Base-by-base conservation (phyloP, 2,888 invertebrate species). In the Hydrotaea diabolus region DNA sequence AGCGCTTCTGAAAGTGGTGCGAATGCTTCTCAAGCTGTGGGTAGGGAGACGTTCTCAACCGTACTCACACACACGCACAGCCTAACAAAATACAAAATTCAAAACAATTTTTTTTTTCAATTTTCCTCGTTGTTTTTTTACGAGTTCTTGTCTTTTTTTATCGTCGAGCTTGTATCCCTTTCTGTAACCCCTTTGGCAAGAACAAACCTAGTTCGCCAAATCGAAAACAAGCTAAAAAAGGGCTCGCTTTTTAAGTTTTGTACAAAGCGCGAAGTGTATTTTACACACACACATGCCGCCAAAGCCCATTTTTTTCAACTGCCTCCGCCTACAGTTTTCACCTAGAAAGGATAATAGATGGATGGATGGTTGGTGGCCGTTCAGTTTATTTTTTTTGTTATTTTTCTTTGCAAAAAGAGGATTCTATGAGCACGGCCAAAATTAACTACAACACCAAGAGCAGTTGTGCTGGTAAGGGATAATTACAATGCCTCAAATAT, bases 261-360 rank as follows among this genome's bases (percentile, higher is more conserved):
- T 43, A 82, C 82, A 80, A 85, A 85, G 77, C 85, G 85, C 85
- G 82, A 74, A 85, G 82, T 85, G 82, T 81, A 53, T 84, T 84
- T 81, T 55, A 78, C 75, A 84, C 84, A 62, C 31, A 62, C 62
- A 31, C 15, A 62, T 4, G 15, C 4, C 31, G 31, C 31, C 36
- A 62, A 62, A 26, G 31, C 26, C 31, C 23, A n/a, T 62, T 62
- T 11, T 36, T 31, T 31, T 26, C 8, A n/a, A 13, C 9, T 15
- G 62, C 39, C 39, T 8, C 9, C 31, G 17, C 62, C 0, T 9
- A 7, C 43, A 43, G 43, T 43, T 31, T 31, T 2, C 7, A 49
- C 49, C 49, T 49, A 49, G 13, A 15, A 49, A 49, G 2, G 26
- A 36, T 5, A 17, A 36, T n/a, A n/a, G 62, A 62, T 74, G 69